A percentile compares a stretch with the other conserved stretches of the same genome.
phyloP scores from a whole-genome alignment of 2,113 vertebrate species.

The Beaufortia kweichowensis region DNA sequence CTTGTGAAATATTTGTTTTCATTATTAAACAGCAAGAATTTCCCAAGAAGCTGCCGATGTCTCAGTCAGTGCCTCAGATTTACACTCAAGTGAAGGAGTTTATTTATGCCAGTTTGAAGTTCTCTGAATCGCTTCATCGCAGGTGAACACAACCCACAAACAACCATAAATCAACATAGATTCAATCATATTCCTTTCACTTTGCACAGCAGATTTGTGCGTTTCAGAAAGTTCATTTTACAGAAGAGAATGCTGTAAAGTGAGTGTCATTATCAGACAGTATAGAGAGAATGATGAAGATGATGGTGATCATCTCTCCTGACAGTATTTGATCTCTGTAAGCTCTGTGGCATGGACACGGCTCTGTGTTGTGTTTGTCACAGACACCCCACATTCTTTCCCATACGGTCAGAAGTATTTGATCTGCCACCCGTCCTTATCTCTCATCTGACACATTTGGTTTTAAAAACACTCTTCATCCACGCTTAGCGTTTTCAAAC shows the following conservation, averaged over 20 bases:
- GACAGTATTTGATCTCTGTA: constrained; percentile 57
- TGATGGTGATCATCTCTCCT: constrained; percentile 20
- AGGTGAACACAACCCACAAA: constrained; percentile 75
- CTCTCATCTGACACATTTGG: no score
- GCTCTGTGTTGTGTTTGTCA: constrained; percentile 53
- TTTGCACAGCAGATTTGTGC: no score
- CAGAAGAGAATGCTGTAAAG: no score
- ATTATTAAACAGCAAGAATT: constrained; percentile 82
- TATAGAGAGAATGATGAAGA: no score
- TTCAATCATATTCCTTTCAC: neutral
- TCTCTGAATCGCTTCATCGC: constrained; percentile 95
- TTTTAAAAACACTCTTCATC: no score
- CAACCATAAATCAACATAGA: neutral
- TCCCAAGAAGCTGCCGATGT: constrained; percentile 98
- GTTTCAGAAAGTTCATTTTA: no score
- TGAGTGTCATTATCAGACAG: no score
- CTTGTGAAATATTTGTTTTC: neutral
- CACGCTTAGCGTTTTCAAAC: no score
- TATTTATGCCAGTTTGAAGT: constrained; percentile 98
- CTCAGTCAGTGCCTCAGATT: constrained; percentile 97
- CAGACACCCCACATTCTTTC: constrained; percentile 51
- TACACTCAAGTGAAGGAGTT: constrained; percentile 99
- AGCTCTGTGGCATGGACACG: constrained; percentile 51
- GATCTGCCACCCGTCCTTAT: neutral
- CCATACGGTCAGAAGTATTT: constrained; percentile 19